Base-by-base conservation (phyloP, 2,113 vertebrate genomes). In the Leptobrachium ailaonicum region DNA sequence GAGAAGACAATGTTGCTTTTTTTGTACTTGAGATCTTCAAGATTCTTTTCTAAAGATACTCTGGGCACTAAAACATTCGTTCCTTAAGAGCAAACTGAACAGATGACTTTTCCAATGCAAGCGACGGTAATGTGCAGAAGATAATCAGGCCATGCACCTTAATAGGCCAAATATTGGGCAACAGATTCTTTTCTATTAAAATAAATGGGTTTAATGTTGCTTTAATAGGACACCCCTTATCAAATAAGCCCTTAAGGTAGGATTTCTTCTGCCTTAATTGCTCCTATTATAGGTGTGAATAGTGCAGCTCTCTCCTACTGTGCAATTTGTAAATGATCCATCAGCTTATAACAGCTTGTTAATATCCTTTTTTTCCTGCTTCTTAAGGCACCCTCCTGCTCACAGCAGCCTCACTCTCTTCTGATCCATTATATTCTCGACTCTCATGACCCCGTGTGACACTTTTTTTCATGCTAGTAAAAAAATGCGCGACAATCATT, bases 221-320 rank as follows among this genome's bases (percentile, higher is more conserved):
- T 80, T 80, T 80, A 80, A 80, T 80, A 71, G 71, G 64, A 80
- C 78, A 72, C 78, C 78, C 78, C 78, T 80, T 80, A 80, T 80
- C 78, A 80, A 80, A 80, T 74, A 80, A 80, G 71, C 71, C 78
- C 71, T 80, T 80, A 73, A 80, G 78, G 73, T 67, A 66, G 66
- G 63, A 73, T 80, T 80, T 79, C 73, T 74, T 74, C 50, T 68
- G 41, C 42, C 71, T 80, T 80, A 80, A 80, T 80, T 80, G 78
- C 78, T 80, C 71, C 78, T 80, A 80, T 80, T 80, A 80, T 80
- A 80, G 78, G 78, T 80, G 78, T 80, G 78, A 80, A 80, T 80
- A 80, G 78, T 80, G 78, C 78, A 80, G 78, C 78, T 80, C 71
- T 80, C 78, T 80, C 78, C 78, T 74, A 80, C 78, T 80, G 78